These are phyloP conservation scores for Melopsittacus undulatus DNA, from an alignment of 2,797 vertebrate species.

Conservation along the genomic window DNA sequence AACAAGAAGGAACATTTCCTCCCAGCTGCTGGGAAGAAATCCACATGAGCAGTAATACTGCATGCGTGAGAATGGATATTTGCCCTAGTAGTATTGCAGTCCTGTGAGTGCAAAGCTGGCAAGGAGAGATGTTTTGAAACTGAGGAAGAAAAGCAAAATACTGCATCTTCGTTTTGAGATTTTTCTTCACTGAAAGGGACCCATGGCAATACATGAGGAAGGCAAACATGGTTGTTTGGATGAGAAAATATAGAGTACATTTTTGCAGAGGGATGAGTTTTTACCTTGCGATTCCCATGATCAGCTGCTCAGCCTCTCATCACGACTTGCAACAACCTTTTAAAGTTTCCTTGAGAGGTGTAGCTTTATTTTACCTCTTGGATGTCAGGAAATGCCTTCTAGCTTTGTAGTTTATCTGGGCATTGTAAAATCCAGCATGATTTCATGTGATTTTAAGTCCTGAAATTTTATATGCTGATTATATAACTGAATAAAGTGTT, in stretches of 20 bases:
- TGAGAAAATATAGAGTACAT: background rate
- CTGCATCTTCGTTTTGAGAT: background rate
- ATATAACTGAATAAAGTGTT: background rate
- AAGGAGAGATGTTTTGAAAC: background rate
- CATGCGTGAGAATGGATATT: background rate
- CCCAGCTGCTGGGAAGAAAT: conserved; percentile 20
- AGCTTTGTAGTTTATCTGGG: background rate
- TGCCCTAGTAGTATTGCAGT: background rate
- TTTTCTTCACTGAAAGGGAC: background rate
- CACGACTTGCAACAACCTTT: background rate
- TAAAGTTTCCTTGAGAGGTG: background rate
- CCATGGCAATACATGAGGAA: background rate
- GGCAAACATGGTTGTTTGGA: background rate
- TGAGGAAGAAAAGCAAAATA: background rate
- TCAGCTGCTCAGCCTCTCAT: background rate
- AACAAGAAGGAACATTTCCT: background rate
- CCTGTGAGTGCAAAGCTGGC: background rate
- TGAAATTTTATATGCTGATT: background rate
- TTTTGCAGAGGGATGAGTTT: background rate
- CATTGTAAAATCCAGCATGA: background rate
- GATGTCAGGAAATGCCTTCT: background rate
- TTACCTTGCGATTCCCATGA: background rate
- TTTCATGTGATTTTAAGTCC: background rate
- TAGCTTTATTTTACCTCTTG: background rate
- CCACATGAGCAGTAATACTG: background rate